These are phyloP conservation scores for Harpagoxenus sublaevis DNA, from an alignment of 2,888 invertebrate genomes.

Conservation along the genomic window DNA sequence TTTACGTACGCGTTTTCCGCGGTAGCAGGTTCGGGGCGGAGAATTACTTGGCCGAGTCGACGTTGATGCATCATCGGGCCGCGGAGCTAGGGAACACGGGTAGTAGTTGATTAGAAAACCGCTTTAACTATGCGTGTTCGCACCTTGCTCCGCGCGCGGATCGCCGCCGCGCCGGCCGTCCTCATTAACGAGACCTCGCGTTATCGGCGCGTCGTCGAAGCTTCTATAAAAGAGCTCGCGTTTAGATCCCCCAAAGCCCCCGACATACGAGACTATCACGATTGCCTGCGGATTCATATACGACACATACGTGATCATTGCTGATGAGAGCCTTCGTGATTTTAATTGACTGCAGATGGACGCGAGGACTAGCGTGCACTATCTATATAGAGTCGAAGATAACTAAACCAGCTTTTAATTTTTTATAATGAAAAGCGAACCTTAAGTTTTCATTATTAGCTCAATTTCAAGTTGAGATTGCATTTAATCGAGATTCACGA, in stretches of 20 bases:
- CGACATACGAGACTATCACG: neutral
- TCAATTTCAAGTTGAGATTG: neutral
- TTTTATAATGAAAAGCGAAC: neutral
- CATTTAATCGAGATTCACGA: neutral
- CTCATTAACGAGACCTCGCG: slow-evolving; percentile 52
- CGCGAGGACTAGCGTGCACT: neutral
- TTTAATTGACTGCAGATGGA: slow-evolving; percentile 19
- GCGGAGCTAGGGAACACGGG: slow-evolving; percentile 46
- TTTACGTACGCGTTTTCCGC: neutral
- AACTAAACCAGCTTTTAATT: neutral
- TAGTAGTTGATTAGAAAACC: slow-evolving; percentile 68
- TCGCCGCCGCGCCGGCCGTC: slow-evolving; percentile 30
- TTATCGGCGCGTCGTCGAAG: slow-evolving; percentile 37
- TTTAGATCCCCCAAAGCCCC: neutral
- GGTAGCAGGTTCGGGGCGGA: slow-evolving; percentile 24
- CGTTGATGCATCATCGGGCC: slow-evolving; percentile 57
- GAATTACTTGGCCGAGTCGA: neutral
- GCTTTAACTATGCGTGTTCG: slow-evolving; percentile 62
- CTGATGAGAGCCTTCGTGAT: slow-evolving; percentile 13
- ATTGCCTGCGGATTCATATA: slow-evolving; percentile 15
- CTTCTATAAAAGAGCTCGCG: slow-evolving; percentile 23
- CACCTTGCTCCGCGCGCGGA: slow-evolving; percentile 46
- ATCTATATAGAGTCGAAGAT: neutral
- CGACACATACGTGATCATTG: neutral
- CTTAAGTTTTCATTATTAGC: neutral